Evolutionary conservation across 2,113 vertebrate species (phyloP), one percentile per base, ranked within the genome.

Genomic region (Promerops cafer): DNA sequence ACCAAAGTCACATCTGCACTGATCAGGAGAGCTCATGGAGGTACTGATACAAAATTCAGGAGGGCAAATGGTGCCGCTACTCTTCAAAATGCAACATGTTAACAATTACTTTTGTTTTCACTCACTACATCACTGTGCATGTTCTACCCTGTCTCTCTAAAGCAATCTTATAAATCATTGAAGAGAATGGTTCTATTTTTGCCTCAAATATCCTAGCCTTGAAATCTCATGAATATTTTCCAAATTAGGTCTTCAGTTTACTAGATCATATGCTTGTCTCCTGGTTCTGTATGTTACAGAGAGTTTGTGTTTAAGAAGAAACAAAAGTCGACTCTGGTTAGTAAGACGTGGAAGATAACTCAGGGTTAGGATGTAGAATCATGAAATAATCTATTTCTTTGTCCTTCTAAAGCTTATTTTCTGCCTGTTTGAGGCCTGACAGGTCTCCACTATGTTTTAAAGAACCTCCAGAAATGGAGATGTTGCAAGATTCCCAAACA

Each of bases 161-260:
- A 98, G 97, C 93, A 97, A 95, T 97, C 96, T 97, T 97, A 97
- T 98, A 98, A 98, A 98, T 98, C 96, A 97, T 98, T 98, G 96
- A 98, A 96, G 94, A 97, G 94, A 96, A 97, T 94, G 88, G 77
- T 97, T 97, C 98, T 98, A 97, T 98, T 98, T 98, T 97, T 97
- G 87, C 90, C 70, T 97, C 83, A 96, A 92, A 97, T 93, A 97
- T 86, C 50, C 90, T 76, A 95, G 97, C 94, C 97, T 95, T 96
- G 91, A 96, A 97, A 85, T 85, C 91, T 94, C 96, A 96, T 93
- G 93, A 97, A 96, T 97, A 96, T 96, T 96, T 97, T 96, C 95
- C 91, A 97, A 97, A 97, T 97, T 97, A 96, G 93, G 90, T 91
- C 79, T 96, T 93, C 96, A 95, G 94, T 96, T 97, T 98, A 95